Base-by-base conservation (phyloP, 1,140 invertebrate genomes). In the Caenorhabditis remanei region DNA sequence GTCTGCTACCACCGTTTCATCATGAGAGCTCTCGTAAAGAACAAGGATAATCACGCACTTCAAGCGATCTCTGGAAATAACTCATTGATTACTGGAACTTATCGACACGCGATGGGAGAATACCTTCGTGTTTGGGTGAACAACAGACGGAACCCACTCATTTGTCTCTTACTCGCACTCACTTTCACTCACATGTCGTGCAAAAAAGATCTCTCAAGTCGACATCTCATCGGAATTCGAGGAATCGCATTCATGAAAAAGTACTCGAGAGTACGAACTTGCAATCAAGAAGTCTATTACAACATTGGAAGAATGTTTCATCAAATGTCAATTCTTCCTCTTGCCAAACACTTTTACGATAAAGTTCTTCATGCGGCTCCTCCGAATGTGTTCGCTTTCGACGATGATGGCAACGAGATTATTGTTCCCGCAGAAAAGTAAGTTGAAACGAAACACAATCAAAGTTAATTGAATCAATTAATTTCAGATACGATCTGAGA, bases 1-100 rank as follows among this genome's bases (percentile, higher is more conserved):
- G 88, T 92, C 4, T 86, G 71, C 58, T 92, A 93, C 71, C 91
- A 92, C 75, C 88, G 91, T n/a, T 92, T 90, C 41, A 87, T 93
- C 32, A 90, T 90, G 90, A 63, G 91, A 85, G 88, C 90, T 40
- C 83, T 91, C 41, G 84, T 63, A 8, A 92, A 91, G 48, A n/a
- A 32, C 14, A 90, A 90, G 41, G 91, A 89, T 40, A 87, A 89
- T 55, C 53, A 90, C n/a, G 89, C 88, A 21, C 86, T 92, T n/a
- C 91, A 90, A 61, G 85, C 90, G 16, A 92, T 92, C 41, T 91
- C 90, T 32, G 91, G 92, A 41, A 92, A 92, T 84, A 93, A 93
- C 86, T 93, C 91, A 11, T 82, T 92, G 14, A 88, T 92, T 53
- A 92, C 91, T 40, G 91, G 91, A 14, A 90, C 91, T 48, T 92